These are phyloP conservation scores for Brachionus plicatilis DNA, from an alignment of 1,140 invertebrate species.

Conservation along the genomic window DNA sequence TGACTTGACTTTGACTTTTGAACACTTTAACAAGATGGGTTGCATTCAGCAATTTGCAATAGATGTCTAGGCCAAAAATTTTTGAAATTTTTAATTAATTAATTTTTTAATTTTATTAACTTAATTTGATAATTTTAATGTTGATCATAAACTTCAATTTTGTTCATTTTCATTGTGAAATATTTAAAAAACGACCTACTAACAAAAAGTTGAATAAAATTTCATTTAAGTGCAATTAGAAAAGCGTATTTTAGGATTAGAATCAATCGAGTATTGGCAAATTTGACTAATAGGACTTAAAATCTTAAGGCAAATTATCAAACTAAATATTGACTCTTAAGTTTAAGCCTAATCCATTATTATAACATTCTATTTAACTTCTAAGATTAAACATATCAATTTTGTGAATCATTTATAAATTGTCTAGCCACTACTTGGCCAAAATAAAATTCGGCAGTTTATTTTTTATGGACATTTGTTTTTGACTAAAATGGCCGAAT, in stretches of 20 bases:
- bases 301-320: not conserved
- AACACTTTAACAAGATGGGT: too few species aligned
- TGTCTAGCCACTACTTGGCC: not conserved
- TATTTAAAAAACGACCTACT: too few species aligned
- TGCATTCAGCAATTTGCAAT: too few species aligned
- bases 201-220: not conserved
- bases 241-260: not conserved
- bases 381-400: not conserved
- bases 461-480: not conserved
- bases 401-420: slow-evolving; percentile 12
- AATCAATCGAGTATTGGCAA: not conserved
- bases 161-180: too few species aligned
- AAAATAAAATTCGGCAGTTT: not conserved
- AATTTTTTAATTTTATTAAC: too few species aligned
- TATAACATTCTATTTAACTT: not conserved
- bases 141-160: too few species aligned
- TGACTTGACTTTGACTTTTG: too few species aligned
- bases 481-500: not conserved
- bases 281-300: not conserved
- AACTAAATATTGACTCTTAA: not conserved
- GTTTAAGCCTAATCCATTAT: slow-evolving; percentile 12
- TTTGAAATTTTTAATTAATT: too few species aligned
- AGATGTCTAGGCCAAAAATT: too few species aligned
- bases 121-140: too few species aligned
- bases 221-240: not conserved